Evolutionary conservation across 2,888 invertebrate genomes (phyloP), one percentile per base, ranked within the genome.

Genomic region (Linnaemya vulpina): DNA sequence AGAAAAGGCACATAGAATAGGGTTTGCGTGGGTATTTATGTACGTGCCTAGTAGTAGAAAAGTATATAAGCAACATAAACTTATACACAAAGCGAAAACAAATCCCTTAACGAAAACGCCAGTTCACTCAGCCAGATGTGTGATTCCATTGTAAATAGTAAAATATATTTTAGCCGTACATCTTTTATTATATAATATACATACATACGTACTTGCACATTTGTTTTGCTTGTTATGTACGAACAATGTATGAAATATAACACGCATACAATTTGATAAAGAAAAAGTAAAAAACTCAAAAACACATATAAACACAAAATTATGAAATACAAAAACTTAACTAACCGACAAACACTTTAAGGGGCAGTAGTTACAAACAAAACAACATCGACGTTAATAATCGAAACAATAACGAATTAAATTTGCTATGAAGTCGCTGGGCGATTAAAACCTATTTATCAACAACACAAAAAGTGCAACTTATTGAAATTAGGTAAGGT

Each of bases 1-100:
- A 89, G 91, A 38, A 85, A 85, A 65, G 85, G 82, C 15, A 82
- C 85, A 85, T 85, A 85, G 85, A 85, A 82, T 60, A 85, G 85
- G 79, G 78, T 82, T 65, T 85, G 85, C 70, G 75, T 85, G 63
- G 85, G 85, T 82, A 85, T 85, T 58, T 85, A 82, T 75, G 85
- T 85, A 75, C 82, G 85, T 79, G 82, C 85, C 82, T 85, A 85
- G 71, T 85, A 85, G 38, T 68, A 62, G 65, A 80, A 49, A 51
- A 20, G 20, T n/a, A 51, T 43, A 58, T 25, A 40, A 58, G 43
- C 30, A 62, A 73, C 20, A 22, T 55, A 71, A 30, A 43, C 30
- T 35, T 3, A 67, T 35, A 58, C n/a, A 43, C n/a, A 43, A n/a
- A 71, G 35, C 55, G 49, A 58, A 58, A 75, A 43, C 22, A 63